A percentile compares a stretch with the other conserved stretches of the same genome.
Conservation (phyloP, 37 sponge, comb jelly and placozoan genomes). For the Eunapius fragilis region DNA sequence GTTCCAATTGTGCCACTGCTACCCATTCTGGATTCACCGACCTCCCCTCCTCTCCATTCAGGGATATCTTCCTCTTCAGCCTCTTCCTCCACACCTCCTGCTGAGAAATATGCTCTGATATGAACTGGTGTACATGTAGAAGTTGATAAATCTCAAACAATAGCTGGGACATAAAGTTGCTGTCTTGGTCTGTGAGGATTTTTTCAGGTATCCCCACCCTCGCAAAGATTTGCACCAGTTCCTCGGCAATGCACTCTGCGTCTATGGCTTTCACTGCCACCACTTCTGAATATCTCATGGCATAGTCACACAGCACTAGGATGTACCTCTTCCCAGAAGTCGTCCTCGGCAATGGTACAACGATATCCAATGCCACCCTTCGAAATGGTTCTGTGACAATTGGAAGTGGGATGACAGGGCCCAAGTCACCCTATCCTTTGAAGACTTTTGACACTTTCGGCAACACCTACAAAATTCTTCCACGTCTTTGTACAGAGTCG, state of each 20-base stretch:
- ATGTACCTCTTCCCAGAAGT: constrained; percentile 2
- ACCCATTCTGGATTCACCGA: too few relatives aligned
- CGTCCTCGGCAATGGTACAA: constrained; percentile 19
- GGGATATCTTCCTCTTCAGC: too few relatives aligned
- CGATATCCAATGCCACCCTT: constrained; percentile 17
- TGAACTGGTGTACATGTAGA: not conserved
- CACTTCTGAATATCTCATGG: constrained; percentile 39
- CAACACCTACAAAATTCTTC: too few relatives aligned
- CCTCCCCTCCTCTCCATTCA: too few relatives aligned
- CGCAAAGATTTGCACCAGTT: constrained; percentile 12
- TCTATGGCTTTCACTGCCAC: constrained; percentile 25
- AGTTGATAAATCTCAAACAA: constrained; percentile 11
- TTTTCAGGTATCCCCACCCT: constrained; percentile 36
- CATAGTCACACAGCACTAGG: constrained; percentile 27
- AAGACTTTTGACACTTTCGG: constrained; percentile 3
- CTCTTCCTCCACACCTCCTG: too few relatives aligned
- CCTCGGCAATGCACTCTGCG: constrained; percentile 21
- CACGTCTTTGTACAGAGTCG: too few relatives aligned
- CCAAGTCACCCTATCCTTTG: not conserved
- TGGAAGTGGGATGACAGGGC: constrained; percentile 52
- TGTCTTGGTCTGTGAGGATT: constrained; percentile 19
- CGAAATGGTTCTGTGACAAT: constrained; percentile 7
- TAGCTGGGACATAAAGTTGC: too few relatives aligned
- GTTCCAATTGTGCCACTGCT: too few relatives aligned
- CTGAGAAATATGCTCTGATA: too few relatives aligned